Percentiles rank a stretch among this genome's conserved stretches.
phyloP scores from a whole-genome alignment of 1,140 invertebrate species.

The Oncopodura yosiiana region DNA sequence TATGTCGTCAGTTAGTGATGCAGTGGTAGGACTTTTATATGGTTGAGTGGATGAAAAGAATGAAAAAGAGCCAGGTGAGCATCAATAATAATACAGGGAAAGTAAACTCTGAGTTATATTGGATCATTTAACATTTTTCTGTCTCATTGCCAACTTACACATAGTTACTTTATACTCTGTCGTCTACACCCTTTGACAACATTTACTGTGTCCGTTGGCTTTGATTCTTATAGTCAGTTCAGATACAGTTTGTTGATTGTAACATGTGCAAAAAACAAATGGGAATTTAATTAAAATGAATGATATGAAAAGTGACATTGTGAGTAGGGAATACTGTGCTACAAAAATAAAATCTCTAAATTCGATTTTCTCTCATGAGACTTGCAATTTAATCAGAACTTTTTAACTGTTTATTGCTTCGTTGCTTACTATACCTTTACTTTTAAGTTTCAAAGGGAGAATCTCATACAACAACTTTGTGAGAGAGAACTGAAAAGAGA shows the following conservation, averaged over 20 bases:
- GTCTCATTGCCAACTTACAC: not conserved
- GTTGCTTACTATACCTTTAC: not conserved
- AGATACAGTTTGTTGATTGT: not conserved
- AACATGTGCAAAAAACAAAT: constrained; percentile 3
- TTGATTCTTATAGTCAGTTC: not conserved
- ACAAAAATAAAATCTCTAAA: not conserved
- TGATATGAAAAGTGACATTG: not conserved
- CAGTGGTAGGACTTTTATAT: too few relatives aligned
- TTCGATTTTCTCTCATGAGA: not conserved
- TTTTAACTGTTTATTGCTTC: not conserved
- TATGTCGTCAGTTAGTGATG: too few relatives aligned
- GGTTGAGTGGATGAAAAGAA: too few relatives aligned
- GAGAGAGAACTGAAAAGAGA: not conserved
- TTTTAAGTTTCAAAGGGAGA: not conserved
- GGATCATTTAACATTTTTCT: constrained; percentile 9
- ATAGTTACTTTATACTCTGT: constrained; percentile 1
- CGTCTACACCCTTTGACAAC: not conserved
- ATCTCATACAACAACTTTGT: not conserved
- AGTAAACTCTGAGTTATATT: not conserved
- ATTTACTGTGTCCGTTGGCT: not conserved
- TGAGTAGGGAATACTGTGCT: not conserved
- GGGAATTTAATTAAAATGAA: constrained; percentile 10
- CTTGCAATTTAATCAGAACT: not conserved
- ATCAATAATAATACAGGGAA: too few relatives aligned
- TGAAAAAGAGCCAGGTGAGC: too few relatives aligned